Base-by-base conservation (phyloP, 2,113 vertebrate species). In the Bothrops jararaca region DNA sequence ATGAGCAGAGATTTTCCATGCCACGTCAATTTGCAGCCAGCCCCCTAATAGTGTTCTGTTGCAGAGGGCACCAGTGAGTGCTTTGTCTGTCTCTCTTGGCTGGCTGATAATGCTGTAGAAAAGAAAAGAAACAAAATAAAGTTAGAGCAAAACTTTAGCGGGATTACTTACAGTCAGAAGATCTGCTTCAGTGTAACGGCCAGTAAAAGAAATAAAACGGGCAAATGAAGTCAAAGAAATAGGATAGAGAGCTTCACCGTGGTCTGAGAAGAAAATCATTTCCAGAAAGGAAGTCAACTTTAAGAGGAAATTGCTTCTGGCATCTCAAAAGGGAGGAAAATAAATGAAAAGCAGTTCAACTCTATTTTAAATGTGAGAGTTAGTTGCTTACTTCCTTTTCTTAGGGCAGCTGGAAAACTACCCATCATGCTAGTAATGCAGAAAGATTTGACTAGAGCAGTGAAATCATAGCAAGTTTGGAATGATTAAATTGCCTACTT, bases 21-120 rank as follows among this genome's bases (percentile, higher is more conserved):
- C 98, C 98, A 98, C 98, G 98, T 98, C 98, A 97, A 97, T 98
- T 97, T 97, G 94, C 97, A 97, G 97, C 97, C 97, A 97, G 97
- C 97, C 98, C 95, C 95, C 97, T 96, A 96, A 96, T 96, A 96
- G 97, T 94, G 96, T 96, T 96, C 97, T 94, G 96, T 95, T 88
- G 96, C 96, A 97, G 94, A 97, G 97, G 97, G 97, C 95, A 97
- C 97, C 95, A 97, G 97, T 89, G 89, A 96, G 97, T 92, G 97
- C 97, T 97, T 98, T 98, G 98, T 98, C 97, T 97, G 94, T 96
- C 95, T 96, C 96, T 93, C 97, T 94, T 95, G 96, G 97, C 97
- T 93, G 95, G 57, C 95, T 13, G 95, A 92, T 90, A 89, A 93
- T 95, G 96, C 96, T 96, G 95, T 53, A 95, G 94, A 96, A 96